These are phyloP conservation scores for Pteropus rufus DNA, from an alignment of 2,797 vertebrate genomes.

Conservation along the genomic window DNA sequence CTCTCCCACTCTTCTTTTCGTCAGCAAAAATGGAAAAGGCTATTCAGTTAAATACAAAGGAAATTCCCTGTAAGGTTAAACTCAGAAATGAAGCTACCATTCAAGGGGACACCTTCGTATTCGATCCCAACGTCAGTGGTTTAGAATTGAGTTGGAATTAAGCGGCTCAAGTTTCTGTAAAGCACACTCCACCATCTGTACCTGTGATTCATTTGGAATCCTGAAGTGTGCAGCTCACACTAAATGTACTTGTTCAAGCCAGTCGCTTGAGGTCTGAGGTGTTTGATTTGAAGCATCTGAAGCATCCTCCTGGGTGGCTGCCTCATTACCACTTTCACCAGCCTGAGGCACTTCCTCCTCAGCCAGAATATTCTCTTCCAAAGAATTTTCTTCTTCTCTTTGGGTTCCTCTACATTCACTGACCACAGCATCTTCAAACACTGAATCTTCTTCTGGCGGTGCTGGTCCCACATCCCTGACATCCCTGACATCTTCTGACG, in stretches of 20 bases:
- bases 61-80: slow-evolving; percentile 80
- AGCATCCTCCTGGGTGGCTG: slow-evolving; percentile 75
- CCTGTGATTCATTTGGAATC: slow-evolving; percentile 48
- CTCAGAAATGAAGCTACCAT: slow-evolving; percentile 75
- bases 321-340: slow-evolving; percentile 71
- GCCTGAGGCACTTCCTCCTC: slow-evolving; percentile 80
- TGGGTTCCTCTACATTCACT: slow-evolving; percentile 86
- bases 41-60: slow-evolving; percentile 81
- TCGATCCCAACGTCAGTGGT: slow-evolving; percentile 71
- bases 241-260: slow-evolving; percentile 95
- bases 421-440: slow-evolving; percentile 81
- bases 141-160: slow-evolving; percentile 73
- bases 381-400: slow-evolving; percentile 85
- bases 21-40: slow-evolving; percentile 79
- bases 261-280: slow-evolving; percentile 91
- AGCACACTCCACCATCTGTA: slow-evolving; percentile 71
- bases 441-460: slow-evolving; percentile 83
- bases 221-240: slow-evolving; percentile 84
- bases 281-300: slow-evolving; percentile 87
- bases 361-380: slow-evolving; percentile 77
- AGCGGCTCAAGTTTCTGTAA: slow-evolving; percentile 74
- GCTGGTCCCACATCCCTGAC: slow-evolving; percentile 73
- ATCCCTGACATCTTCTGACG: slow-evolving; percentile 68
- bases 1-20: slow-evolving; percentile 67
- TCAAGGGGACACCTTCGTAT: slow-evolving; percentile 76